A percentile compares a stretch with the other conserved stretches of the same genome.
These are phyloP conservation scores for Scartelaos histophorus DNA, from an alignment of 2,113 vertebrate species.

Conservation along the genomic window DNA sequence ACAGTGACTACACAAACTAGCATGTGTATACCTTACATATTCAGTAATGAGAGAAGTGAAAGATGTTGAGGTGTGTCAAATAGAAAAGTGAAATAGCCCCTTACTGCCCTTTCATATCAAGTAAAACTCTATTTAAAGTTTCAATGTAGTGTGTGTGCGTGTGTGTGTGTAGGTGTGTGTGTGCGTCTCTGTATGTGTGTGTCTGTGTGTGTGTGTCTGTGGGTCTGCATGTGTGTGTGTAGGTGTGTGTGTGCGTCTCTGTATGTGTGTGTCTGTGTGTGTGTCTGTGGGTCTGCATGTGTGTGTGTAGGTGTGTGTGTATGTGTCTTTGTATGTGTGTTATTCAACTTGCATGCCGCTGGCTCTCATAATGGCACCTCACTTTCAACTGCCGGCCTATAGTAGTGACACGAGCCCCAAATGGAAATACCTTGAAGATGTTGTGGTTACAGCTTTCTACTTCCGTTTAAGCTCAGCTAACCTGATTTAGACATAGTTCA, in stretches of 20 bases:
- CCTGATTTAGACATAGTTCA: conserved; percentile 1
- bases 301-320: too few species aligned
- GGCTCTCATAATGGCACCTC: conserved; percentile 2
- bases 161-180: too few species aligned
- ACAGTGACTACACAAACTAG: background rate
- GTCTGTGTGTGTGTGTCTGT: too few species aligned
- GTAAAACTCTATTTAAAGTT: background rate
- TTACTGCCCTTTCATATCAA: background rate
- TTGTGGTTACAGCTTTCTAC: background rate
- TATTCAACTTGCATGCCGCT: background rate
- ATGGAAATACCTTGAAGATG: conserved; percentile 4
- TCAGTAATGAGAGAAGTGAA: conserved; percentile 59
- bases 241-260: too few species aligned
- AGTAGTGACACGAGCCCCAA: background rate
- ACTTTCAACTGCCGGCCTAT: background rate
- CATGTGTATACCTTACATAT: conserved; percentile 30
- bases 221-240: too few species aligned
- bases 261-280: too few species aligned
- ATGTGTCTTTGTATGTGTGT: too few species aligned
- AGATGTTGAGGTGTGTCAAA: conserved; percentile 22
- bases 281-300: too few species aligned
- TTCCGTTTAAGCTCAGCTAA: conserved; percentile 1
- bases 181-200: too few species aligned
- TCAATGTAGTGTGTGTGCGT: background rate
- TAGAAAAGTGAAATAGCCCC: conserved; percentile 12